phyloP scores from a whole-genome alignment of 2,797 vertebrate species.

The Antennarius maculatus region DNA sequence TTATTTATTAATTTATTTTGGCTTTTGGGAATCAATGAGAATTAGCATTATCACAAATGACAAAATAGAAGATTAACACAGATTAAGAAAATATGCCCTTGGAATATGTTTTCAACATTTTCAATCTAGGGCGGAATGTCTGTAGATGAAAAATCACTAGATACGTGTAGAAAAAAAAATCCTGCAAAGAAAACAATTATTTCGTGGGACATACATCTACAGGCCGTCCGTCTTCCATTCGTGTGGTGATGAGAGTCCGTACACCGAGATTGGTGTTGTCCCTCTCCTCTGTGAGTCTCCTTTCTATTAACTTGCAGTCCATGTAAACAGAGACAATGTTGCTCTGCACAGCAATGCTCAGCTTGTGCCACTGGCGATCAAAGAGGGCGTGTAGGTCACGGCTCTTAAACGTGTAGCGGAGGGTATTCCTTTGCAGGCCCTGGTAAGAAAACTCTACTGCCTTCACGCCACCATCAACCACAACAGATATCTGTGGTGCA shows the following conservation, averaged over 20 bases:
- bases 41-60: slow-evolving; percentile 8
- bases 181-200: not conserved
- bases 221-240: slow-evolving; percentile 88
- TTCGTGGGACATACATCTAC: slow-evolving; percentile 87
- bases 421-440: slow-evolving; percentile 80
- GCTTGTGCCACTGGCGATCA: slow-evolving; percentile 97
- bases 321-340: slow-evolving; percentile 88
- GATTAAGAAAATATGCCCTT: slow-evolving; percentile 33
- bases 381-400: slow-evolving; percentile 92
- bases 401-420: slow-evolving; percentile 91
- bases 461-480: slow-evolving; percentile 91
- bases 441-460: slow-evolving; percentile 88
- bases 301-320: slow-evolving; percentile 93
- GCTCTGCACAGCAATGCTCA: slow-evolving; percentile 87
- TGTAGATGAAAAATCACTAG: not conserved
- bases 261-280: slow-evolving; percentile 83
- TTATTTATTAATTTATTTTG: slow-evolving; percentile 14
- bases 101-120: slow-evolving; percentile 9
- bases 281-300: slow-evolving; percentile 83
- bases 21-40: slow-evolving; percentile 18
- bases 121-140: not conserved
- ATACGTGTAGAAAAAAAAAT: too few species aligned
- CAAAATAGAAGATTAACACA: slow-evolving; percentile 29
- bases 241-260: slow-evolving; percentile 87
- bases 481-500: slow-evolving; percentile 85